Base-by-base conservation (phyloP, 2,888 invertebrate genomes). In the Teinopalpus imperialis region DNA sequence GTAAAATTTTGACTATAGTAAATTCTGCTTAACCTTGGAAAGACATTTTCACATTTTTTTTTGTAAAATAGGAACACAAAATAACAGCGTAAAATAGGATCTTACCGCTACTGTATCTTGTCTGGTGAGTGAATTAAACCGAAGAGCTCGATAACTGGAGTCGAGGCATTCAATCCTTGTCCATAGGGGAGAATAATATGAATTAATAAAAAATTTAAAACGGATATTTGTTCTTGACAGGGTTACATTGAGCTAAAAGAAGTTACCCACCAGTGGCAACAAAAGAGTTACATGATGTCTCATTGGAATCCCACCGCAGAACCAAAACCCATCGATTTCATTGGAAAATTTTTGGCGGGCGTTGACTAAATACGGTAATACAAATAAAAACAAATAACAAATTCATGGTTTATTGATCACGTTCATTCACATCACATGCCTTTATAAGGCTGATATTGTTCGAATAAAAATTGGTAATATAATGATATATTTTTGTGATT, bases 201-300 rank as follows among this genome's bases (percentile, higher is more conserved):
- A n/a, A n/a, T n/a, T n/a, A n/a, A n/a, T n/a, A n/a, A n/a, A n/a
- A n/a, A n/a, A n/a, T n/a, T n/a, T n/a, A n/a, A n/a, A n/a, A n/a
- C n/a, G n/a, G n/a, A n/a, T n/a, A n/a, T n/a, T n/a, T 10, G 14
- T 31, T 49, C 8, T 81, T 81, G 7, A 53, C 63, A 97, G 97
- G 97, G 97, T 27, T 97, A 96, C 90, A 97, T 97, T 94, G 97
- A 98, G 63, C 88, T 98, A 36, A 93, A 94, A 67, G 98, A 98
- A 88, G 86, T 94, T 1, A 93, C 92, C 0, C 90, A 95, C 52
- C 89, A 92, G 8, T 98, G 97, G 97, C 96, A 96, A 73, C 96
- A 96, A 67, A 94, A 94, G 58, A 91, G 93, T 6, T 94, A 95
- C 66, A 68, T 98, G 1, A 96, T 98, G 96, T 82, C 90, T 29